These are phyloP conservation scores for Oncorhynchus nerka DNA, from an alignment of 2,113 vertebrate genomes.

Conservation along the genomic window DNA sequence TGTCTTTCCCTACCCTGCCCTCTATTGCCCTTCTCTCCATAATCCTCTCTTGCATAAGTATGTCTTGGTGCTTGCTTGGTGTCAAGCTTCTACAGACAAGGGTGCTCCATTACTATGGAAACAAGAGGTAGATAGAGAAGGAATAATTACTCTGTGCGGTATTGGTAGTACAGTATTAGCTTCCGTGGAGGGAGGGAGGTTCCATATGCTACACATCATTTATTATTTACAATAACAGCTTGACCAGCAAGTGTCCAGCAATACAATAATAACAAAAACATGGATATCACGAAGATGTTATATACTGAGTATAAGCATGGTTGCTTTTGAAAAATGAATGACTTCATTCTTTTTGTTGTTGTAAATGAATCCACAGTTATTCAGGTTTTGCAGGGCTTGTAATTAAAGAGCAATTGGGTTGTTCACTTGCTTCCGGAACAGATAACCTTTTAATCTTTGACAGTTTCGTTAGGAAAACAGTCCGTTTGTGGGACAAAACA, in stretches of 20 bases:
- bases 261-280: too few species aligned
- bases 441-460: neutral
- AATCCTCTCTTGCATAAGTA: too few species aligned
- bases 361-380: too few species aligned
- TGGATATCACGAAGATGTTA: too few species aligned
- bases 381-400: neutral
- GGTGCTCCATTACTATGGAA: slow-evolving; percentile 43
- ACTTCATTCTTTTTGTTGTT: too few species aligned
- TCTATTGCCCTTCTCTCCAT: neutral
- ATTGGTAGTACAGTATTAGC: neutral
- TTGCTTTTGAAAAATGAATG: too few species aligned
- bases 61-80: slow-evolving; percentile 19
- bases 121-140: slow-evolving; percentile 32
- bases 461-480: neutral
- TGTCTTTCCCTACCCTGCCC: neutral
- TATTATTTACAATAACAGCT: neutral
- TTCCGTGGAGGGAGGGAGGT: neutral
- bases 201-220: neutral
- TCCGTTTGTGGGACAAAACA: slow-evolving; percentile 26
- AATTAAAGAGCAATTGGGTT: neutral
- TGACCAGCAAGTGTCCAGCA: too few species aligned
- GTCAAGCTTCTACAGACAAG: neutral
- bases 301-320: too few species aligned
- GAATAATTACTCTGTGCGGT: neutral
- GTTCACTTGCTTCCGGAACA: neutral